phyloP scores from a whole-genome alignment of 2,113 vertebrate species.

The Vulpes ferrilata region DNA sequence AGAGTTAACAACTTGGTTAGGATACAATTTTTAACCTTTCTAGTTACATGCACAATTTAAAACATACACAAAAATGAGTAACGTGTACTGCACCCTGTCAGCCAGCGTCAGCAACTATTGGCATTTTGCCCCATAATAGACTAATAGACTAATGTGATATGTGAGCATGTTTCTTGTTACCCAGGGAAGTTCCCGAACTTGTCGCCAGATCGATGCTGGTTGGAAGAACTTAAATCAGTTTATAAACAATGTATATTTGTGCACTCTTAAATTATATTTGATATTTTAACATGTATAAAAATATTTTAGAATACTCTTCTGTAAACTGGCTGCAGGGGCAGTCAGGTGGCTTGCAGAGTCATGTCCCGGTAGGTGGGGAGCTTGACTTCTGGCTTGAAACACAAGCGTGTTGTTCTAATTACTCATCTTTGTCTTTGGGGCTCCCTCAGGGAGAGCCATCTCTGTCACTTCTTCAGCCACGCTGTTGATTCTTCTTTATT shows the following conservation, averaged over 20 bases:
- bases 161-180: background rate
- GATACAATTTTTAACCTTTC: slow-evolving; percentile 15
- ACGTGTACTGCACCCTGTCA: background rate
- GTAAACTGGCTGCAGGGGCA: background rate
- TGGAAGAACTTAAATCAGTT: background rate
- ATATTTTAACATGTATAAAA: background rate
- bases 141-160: background rate
- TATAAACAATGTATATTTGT: background rate
- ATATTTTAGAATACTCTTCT: background rate
- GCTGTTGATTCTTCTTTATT: background rate
- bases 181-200: background rate
- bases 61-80: background rate
- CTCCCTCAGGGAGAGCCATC: background rate
- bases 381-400: background rate
- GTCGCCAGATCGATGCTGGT: background rate
- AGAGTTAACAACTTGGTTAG: background rate
- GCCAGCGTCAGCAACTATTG: background rate
- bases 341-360: background rate
- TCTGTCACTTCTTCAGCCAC: background rate
- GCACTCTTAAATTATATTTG: background rate
- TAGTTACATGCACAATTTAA: background rate
- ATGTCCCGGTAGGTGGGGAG: background rate
- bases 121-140: background rate
- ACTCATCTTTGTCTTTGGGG: background rate
- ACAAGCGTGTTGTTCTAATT: background rate